Conservation (phyloP, 2,888 invertebrate species). For the Epicampocera succincta region DNA sequence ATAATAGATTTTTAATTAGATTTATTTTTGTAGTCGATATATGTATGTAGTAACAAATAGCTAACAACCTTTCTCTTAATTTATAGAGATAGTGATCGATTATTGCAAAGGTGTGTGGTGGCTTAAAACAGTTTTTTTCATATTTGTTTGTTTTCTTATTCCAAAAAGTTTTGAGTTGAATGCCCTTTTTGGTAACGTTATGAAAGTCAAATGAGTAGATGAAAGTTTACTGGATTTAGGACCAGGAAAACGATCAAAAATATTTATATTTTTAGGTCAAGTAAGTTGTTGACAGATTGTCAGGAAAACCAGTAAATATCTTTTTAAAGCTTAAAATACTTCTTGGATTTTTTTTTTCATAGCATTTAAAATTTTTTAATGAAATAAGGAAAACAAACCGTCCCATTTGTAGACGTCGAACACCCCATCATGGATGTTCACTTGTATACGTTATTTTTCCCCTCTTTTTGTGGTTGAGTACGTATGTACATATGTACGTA, state of each 20-base stretch:
- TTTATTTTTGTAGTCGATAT: neutral
- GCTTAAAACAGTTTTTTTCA: neutral
- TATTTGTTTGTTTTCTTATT: neutral
- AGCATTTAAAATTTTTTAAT: too few species aligned
- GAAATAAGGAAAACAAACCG: too few species aligned
- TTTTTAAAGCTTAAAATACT: too few species aligned
- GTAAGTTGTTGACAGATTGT: too few species aligned
- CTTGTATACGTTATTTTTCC: too few species aligned
- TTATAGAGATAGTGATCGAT: constrained; percentile 21
- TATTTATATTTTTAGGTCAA: too few species aligned
- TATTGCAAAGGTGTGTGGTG: constrained; percentile 1
- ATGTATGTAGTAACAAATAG: constrained; percentile 9
- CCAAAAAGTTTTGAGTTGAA: neutral
- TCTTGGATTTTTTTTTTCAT: too few species aligned
- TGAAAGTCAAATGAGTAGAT: neutral
- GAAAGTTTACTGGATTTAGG: constrained; percentile 9
- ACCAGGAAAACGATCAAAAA: neutral
- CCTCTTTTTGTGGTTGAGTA: too few species aligned
- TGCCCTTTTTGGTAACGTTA: neutral
- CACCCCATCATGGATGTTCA: too few species aligned
- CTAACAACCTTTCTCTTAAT: constrained; percentile 46
- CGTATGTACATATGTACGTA: too few species aligned
- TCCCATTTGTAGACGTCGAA: too few species aligned
- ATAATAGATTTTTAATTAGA: constrained; percentile 4
- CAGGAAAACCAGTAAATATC: too few species aligned